phyloP scores from a whole-genome alignment of 2,797 vertebrate genomes.

The Protonibea diacanthus region DNA sequence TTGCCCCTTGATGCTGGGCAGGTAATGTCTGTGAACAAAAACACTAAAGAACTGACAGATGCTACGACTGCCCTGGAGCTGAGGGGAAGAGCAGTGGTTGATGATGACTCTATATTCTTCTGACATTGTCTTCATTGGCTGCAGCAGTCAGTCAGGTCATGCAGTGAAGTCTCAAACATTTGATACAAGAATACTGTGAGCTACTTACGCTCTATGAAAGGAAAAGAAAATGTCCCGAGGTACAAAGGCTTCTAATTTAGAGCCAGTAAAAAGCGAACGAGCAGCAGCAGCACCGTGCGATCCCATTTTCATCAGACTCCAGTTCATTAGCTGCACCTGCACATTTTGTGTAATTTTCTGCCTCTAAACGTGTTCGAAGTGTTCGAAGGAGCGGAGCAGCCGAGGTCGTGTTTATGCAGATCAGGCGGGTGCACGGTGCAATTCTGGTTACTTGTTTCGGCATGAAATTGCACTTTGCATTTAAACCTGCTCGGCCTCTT shows the following conservation, averaged over 20 bases:
- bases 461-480: conserved; percentile 34
- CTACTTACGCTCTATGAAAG: background rate
- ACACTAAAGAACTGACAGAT: background rate
- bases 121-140: too few species aligned
- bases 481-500: conserved; percentile 2
- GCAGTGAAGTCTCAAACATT: background rate
- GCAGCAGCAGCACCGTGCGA: background rate
- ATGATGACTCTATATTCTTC: too few species aligned
- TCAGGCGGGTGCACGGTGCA: background rate
- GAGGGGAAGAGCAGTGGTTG: too few species aligned
- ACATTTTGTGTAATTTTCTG: conserved; percentile 15
- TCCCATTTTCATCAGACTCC: background rate
- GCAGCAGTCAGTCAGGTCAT: background rate
- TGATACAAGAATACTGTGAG: background rate
- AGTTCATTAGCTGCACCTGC: conserved; percentile 3
- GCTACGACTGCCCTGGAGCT: too few species aligned
- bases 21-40: too few species aligned
- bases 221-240: background rate
- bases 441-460: conserved; percentile 33
- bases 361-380: background rate
- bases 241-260: background rate
- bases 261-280: background rate
- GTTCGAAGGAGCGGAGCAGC: conserved; percentile 4
- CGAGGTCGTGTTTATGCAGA: conserved; percentile 37
- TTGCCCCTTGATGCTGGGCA: background rate